phyloP scores from a whole-genome alignment of 2,888 invertebrate species.

The Cataglyphis livida region DNA sequence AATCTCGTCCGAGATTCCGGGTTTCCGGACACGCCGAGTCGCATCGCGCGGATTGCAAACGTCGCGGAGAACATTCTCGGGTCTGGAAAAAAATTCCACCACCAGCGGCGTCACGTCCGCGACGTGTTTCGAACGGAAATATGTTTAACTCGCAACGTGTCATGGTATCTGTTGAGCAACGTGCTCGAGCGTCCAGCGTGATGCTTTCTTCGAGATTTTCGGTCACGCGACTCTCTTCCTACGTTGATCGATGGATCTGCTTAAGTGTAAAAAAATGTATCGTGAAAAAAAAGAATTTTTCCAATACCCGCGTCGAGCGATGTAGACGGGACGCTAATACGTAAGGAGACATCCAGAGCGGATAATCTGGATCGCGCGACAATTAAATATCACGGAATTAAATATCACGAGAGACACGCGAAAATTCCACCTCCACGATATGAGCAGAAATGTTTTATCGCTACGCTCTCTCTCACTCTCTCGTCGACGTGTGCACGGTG shows the following conservation, averaged over 20 bases:
- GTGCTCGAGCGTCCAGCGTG: conserved; percentile 50
- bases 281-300: neutral
- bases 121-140: conserved; percentile 68
- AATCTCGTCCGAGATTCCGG: conserved; percentile 54
- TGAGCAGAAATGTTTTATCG: neutral
- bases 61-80: conserved; percentile 26
- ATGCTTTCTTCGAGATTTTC: neutral
- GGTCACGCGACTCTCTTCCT: neutral
- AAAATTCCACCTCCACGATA: neutral
- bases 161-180: conserved; percentile 73
- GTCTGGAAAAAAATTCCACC: conserved; percentile 17
- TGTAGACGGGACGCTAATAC: neutral
- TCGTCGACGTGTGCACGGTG: neutral
- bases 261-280: neutral
- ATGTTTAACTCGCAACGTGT: conserved; percentile 79
- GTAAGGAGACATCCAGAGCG: neutral
- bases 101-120: neutral
- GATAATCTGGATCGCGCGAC: neutral
- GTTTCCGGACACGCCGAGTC: conserved; percentile 10
- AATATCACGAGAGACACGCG: neutral
- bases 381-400: too few species aligned
- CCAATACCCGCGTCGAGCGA: neutral
- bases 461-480: neutral
- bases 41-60: conserved; percentile 14
- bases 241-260: neutral